These are phyloP conservation scores for Protonemura montana DNA, from an alignment of 2,888 invertebrate genomes.

Conservation along the genomic window DNA sequence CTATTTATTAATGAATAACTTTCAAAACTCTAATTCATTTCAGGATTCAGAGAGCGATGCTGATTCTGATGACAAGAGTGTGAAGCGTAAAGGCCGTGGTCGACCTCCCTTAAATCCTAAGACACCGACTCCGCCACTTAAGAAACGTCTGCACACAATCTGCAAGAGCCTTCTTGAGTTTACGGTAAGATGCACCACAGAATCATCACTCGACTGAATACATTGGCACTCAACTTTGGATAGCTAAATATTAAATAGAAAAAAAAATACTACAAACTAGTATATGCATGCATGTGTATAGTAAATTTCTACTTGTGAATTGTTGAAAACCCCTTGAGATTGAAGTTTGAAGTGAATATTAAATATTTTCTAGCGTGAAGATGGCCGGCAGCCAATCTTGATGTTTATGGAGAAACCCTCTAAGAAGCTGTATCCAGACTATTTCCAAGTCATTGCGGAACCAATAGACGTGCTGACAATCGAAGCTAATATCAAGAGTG, in stretches of 20 bases:
- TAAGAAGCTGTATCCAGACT: slow-evolving; percentile 92
- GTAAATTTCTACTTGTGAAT: too few relatives aligned
- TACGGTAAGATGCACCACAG: slow-evolving; percentile 60
- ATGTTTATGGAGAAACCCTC: slow-evolving; percentile 97
- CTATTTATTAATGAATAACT: background rate
- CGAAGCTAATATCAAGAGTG: slow-evolving; percentile 85
- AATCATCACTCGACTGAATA: background rate
- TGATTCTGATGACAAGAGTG: slow-evolving; percentile 57
- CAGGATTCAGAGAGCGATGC: slow-evolving; percentile 63
- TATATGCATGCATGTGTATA: too few relatives aligned
- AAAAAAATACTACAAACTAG: too few relatives aligned
- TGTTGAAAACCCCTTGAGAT: too few relatives aligned
- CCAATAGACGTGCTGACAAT: slow-evolving; percentile 96
- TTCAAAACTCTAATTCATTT: too few relatives aligned
- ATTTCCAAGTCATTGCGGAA: slow-evolving; percentile 87
- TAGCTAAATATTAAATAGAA: too few relatives aligned
- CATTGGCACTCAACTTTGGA: slow-evolving; percentile 13
- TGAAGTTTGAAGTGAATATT: too few relatives aligned
- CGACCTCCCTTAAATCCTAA: slow-evolving; percentile 56
- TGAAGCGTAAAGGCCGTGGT: slow-evolving; percentile 53
- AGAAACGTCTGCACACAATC: slow-evolving; percentile 81
- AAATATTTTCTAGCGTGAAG: slow-evolving; percentile 64
- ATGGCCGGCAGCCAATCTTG: slow-evolving; percentile 85
- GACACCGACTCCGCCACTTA: slow-evolving; percentile 64
- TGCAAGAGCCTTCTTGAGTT: slow-evolving; percentile 78